phyloP scores from a whole-genome alignment of 2,888 invertebrate genomes.

The Drosophila falleni region DNA sequence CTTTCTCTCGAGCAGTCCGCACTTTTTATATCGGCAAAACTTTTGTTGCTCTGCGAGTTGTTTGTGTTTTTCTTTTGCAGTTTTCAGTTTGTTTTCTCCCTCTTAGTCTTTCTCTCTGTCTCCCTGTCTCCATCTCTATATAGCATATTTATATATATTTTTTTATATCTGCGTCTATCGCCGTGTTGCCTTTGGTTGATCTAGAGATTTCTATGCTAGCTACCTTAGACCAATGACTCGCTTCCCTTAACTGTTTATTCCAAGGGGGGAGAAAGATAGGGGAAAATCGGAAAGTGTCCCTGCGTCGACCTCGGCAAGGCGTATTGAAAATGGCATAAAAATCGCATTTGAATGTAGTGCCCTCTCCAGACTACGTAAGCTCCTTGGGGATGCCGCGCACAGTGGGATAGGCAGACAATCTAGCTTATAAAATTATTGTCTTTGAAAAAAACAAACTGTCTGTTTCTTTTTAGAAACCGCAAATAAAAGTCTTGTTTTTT shows the following conservation, averaged over 20 bases:
- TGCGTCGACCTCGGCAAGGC: slow-evolving; percentile 37
- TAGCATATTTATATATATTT: slow-evolving; percentile 14
- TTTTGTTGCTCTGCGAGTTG: slow-evolving; percentile 80
- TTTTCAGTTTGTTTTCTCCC: slow-evolving; percentile 73
- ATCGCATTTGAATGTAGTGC: slow-evolving; percentile 80
- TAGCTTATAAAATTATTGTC: background rate
- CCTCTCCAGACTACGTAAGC: slow-evolving; percentile 21
- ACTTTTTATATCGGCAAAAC: slow-evolving; percentile 80
- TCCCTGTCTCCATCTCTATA: background rate
- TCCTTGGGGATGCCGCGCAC: background rate
- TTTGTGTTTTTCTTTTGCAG: slow-evolving; percentile 81
- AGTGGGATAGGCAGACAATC: background rate
- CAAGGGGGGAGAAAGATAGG: background rate
- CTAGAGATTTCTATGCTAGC: slow-evolving; percentile 72
- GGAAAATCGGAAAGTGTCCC: slow-evolving; percentile 18
- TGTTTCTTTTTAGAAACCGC: too few species aligned
- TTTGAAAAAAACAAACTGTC: background rate
- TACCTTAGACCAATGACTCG: slow-evolving; percentile 50
- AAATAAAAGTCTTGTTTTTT: too few species aligned
- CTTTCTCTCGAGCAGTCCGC: slow-evolving; percentile 66
- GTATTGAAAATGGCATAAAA: slow-evolving; percentile 82
- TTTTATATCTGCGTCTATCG: slow-evolving; percentile 41
- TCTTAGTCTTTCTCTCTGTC: slow-evolving; percentile 25
- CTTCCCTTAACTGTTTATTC: slow-evolving; percentile 27
- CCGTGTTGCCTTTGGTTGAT: slow-evolving; percentile 62